phyloP scores from a whole-genome alignment of 2,888 invertebrate genomes.

The Athripsodes cinereus region DNA sequence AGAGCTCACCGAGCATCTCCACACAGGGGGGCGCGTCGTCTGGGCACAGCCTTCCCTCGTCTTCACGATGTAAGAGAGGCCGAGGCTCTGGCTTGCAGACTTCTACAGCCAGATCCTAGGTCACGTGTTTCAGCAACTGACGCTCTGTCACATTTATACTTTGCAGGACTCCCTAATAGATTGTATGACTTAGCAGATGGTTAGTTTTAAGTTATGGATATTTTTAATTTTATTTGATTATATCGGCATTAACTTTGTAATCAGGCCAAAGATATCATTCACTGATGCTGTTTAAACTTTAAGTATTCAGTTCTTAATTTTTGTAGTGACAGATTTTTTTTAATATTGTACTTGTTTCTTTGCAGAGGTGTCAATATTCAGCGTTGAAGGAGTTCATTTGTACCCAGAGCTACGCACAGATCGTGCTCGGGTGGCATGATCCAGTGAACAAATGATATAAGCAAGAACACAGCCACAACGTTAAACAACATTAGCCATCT shows the following conservation, averaged over 20 bases:
- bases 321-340: no score
- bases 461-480: neutral
- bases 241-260: neutral
- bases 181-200: conserved; percentile 90
- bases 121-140: conserved; percentile 80
- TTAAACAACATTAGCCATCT: no score
- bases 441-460: conserved; percentile 46
- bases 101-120: conserved; percentile 82
- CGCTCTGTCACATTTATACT: conserved; percentile 87
- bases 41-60: conserved; percentile 84
- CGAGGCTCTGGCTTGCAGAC: conserved; percentile 77
- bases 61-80: conserved; percentile 83
- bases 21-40: conserved; percentile 66
- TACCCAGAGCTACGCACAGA: conserved; percentile 78
- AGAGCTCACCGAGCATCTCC: conserved; percentile 64
- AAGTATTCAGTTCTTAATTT: no score
- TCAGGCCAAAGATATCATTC: no score
- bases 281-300: no score
- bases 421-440: no score
- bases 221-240: neutral
- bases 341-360: neutral
- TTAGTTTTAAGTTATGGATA: conserved; percentile 38
- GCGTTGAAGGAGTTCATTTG: conserved; percentile 85
- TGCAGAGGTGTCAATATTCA: conserved; percentile 91
- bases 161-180: conserved; percentile 82